Conservation (phyloP, 2,888 invertebrate genomes). For the Platycnemis pennipes region DNA sequence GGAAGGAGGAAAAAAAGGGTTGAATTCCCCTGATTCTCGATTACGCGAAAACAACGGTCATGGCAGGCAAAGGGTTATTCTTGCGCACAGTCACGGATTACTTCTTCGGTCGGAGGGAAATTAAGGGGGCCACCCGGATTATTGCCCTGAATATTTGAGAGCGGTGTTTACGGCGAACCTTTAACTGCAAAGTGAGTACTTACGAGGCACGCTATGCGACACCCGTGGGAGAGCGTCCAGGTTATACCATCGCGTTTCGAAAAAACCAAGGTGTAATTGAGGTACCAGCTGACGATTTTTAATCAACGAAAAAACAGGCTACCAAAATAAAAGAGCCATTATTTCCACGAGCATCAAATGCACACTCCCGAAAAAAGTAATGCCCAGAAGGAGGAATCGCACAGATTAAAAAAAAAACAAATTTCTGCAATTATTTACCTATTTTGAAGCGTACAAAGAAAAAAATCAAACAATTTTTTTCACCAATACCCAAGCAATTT, state of each 20-base stretch:
- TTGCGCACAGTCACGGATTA: neutral
- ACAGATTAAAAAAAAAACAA: no score
- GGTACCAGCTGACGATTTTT: neutral
- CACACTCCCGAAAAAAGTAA: no score
- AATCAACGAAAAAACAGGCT: neutral
- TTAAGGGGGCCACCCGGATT: neutral
- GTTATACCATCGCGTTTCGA: neutral
- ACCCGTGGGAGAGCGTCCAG: neutral
- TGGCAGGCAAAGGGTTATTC: neutral
- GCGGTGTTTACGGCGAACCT: neutral
- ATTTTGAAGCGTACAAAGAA: no score
- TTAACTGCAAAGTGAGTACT: neutral
- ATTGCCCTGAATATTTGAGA: neutral
- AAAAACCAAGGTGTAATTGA: neutral
- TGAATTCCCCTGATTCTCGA: neutral
- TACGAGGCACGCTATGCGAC: neutral
- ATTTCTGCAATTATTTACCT: no score
- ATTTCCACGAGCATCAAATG: no score
- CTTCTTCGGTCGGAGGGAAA: neutral
- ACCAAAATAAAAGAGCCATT: neutral
- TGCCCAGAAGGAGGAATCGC: no score
- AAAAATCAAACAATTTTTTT: no score
- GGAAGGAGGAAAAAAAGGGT: neutral
- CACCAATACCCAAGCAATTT: no score
- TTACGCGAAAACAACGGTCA: neutral